A percentile compares a stretch with the other conserved stretches of the same genome.
phyloP scores from a whole-genome alignment of 2,113 vertebrate species.

The Odocoileus hemionus region DNA sequence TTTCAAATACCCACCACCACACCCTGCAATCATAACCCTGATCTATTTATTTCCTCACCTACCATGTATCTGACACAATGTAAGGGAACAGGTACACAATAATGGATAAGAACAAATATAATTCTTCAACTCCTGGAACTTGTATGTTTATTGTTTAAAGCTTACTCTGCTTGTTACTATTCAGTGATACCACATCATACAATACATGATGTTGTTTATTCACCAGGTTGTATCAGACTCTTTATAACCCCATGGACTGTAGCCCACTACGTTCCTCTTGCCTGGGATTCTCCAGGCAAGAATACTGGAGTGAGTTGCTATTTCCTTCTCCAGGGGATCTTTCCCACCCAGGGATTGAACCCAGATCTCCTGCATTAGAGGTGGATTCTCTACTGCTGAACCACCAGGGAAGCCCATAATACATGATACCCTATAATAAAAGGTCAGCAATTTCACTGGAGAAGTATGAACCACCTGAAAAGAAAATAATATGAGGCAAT shows the following conservation, averaged over 20 bases:
- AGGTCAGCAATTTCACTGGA: not conserved
- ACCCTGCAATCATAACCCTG: not conserved
- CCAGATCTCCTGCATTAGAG: not conserved
- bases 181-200: not conserved
- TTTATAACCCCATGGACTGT: not conserved
- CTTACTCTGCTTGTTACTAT: not conserved
- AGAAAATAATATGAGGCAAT: not conserved
- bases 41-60: not conserved
- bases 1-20: not conserved
- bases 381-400: not conserved
- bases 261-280: accelerated
- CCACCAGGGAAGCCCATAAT: not conserved
- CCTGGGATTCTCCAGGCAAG: not conserved
- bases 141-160: not conserved
- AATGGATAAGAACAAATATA: not conserved
- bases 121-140: not conserved
- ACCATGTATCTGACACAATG: not conserved
- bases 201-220: not conserved
- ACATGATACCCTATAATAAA: not conserved
- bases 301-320: not conserved
- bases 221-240: not conserved
- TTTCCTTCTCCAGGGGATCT: not conserved
- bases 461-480: not conserved
- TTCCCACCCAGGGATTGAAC: not conserved
- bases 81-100: not conserved